phyloP scores from a whole-genome alignment of 2,888 invertebrate species.

The Drosophila nr. perissopoda region DNA sequence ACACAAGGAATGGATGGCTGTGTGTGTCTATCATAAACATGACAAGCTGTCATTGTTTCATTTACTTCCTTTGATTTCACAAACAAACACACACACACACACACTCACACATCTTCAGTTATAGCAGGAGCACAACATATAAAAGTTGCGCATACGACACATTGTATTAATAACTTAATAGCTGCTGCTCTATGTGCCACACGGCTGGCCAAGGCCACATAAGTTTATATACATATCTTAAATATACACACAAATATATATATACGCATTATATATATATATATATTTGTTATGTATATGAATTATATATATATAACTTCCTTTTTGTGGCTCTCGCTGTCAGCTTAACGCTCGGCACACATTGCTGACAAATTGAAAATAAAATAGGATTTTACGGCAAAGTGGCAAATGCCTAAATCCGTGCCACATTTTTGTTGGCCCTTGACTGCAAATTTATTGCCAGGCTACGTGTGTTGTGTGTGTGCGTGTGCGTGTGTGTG shows the following conservation, averaged over 20 bases:
- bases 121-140: constrained; percentile 19
- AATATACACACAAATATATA: constrained; percentile 20
- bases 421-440: constrained; percentile 37
- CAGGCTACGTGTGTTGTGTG: constrained; percentile 26
- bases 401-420: constrained; percentile 61
- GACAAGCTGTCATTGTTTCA: constrained; percentile 76
- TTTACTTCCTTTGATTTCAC: constrained; percentile 16
- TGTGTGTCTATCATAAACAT: constrained; percentile 45
- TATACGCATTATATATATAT: constrained; percentile 1
- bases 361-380: constrained; percentile 73
- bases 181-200: constrained; percentile 13
- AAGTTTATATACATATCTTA: constrained; percentile 14
- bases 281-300: background rate
- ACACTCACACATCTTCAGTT: background rate
- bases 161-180: constrained; percentile 74
- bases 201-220: constrained; percentile 18
- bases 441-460: constrained; percentile 58
- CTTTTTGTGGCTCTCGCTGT: constrained; percentile 25
- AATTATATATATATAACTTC: constrained; percentile 23
- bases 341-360: constrained; percentile 48
- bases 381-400: constrained; percentile 73
- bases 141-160: constrained; percentile 67
- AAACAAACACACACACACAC: background rate
- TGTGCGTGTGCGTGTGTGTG: background rate
- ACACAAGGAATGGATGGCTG: background rate